Conservation (phyloP, 2,113 vertebrate species). For the Rhinoptilus africanus region DNA sequence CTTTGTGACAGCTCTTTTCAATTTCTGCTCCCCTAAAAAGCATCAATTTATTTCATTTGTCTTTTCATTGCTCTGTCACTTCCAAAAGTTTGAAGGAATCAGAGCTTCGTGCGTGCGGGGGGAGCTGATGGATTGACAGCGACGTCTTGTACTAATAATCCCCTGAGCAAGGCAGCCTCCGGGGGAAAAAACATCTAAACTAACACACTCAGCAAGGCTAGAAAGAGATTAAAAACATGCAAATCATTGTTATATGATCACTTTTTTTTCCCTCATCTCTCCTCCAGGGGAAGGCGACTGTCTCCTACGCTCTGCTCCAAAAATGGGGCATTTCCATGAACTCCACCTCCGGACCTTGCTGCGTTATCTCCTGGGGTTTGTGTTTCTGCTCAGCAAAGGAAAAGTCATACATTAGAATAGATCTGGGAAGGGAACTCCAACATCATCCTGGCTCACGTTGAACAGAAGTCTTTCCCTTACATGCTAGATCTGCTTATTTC, state of each 20-base stretch:
- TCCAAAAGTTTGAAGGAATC: background rate
- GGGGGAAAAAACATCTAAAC: background rate
- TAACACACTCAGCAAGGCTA: background rate
- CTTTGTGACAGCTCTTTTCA: background rate
- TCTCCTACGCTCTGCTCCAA: background rate
- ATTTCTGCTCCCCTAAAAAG: background rate
- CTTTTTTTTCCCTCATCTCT: background rate
- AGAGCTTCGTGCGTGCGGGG: accelerated
- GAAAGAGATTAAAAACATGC: background rate
- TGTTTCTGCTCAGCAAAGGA: background rate
- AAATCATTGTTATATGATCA: background rate
- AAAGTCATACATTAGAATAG: background rate
- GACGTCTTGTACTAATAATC: background rate
- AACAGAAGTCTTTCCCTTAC: background rate
- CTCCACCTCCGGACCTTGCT: background rate
- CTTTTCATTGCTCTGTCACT: background rate
- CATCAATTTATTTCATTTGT: background rate
- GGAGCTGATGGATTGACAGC: background rate
- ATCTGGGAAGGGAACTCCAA: background rate
- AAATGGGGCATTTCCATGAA: background rate
- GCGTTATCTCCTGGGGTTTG: background rate
- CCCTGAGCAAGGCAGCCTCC: background rate
- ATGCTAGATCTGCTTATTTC: background rate
- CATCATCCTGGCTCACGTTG: background rate
- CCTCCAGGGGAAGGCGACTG: background rate